A percentile compares a stretch with the other conserved stretches of the same genome.
Conservation (phyloP, 2,113 vertebrate genomes). For the Erpornis zantholeuca region DNA sequence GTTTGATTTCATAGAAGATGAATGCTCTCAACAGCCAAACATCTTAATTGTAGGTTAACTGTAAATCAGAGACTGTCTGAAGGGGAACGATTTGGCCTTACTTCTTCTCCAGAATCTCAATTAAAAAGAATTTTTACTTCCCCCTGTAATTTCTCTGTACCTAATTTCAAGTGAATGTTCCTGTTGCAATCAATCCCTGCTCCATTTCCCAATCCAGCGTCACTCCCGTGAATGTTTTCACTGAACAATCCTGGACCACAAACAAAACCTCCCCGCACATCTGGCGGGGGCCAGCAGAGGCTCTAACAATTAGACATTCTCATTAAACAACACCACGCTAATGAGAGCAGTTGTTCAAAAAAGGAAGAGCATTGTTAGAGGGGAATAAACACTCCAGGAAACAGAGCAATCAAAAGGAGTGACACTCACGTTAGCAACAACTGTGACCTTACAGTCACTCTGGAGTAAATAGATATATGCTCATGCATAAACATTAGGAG, state of each 20-base stretch:
- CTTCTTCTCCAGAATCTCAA: background rate
- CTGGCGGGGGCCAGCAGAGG: background rate
- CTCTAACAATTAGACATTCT: conserved; percentile 1
- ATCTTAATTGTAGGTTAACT: background rate
- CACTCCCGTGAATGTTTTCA: background rate
- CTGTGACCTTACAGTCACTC: background rate
- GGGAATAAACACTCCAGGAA: background rate
- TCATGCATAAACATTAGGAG: conserved; percentile 8
- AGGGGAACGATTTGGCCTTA: background rate
- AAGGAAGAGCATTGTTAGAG: background rate
- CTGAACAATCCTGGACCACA: background rate
- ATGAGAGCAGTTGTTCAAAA: background rate
- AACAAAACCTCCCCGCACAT: background rate
- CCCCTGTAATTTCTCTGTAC: background rate
- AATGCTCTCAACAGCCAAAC: background rate
- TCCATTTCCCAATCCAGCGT: background rate
- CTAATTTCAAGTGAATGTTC: background rate
- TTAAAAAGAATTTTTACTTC: background rate
- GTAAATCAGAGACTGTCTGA: background rate
- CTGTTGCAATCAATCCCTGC: background rate
- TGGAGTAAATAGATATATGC: conserved; percentile 12
- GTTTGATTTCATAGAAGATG: background rate
- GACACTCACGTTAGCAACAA: background rate
- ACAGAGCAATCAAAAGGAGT: background rate
- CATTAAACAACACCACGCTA: background rate